A percentile compares a stretch with the other conserved stretches of the same genome.
Evolutionary conservation across 2,888 invertebrate genomes (phyloP).

Genomic region (Bombylius discolor): DNA sequence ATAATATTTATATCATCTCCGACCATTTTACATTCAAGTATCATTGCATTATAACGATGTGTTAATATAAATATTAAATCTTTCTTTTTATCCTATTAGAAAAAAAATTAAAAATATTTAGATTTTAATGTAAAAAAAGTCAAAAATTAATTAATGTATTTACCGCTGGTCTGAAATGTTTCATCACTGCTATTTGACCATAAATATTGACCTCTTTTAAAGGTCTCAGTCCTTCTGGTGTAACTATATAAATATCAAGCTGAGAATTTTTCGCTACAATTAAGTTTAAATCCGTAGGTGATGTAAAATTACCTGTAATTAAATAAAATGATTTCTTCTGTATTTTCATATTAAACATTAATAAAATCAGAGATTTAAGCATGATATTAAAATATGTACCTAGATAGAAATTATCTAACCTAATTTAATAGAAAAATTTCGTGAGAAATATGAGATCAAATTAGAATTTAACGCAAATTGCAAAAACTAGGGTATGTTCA

Average conservation of each 20-base stretch:
- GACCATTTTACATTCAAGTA: slow-evolving; percentile 71
- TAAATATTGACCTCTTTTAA: slow-evolving; percentile 91
- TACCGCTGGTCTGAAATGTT: slow-evolving; percentile 83
- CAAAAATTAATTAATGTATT: slow-evolving; percentile 20
- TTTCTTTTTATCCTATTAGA: slow-evolving; percentile 66
- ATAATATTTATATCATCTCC: slow-evolving; percentile 81
- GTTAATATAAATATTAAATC: slow-evolving; percentile 90
- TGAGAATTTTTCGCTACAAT: slow-evolving; percentile 90
- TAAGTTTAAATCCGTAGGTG: slow-evolving; percentile 83
- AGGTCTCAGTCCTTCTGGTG: slow-evolving; percentile 88
- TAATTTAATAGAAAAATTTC: no score
- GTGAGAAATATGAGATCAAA: no score
- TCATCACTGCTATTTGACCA: slow-evolving; percentile 89
- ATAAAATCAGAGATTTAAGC: no score
- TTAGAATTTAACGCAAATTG: no score
- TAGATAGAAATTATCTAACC: no score
- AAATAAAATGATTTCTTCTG: slow-evolving; percentile 3
- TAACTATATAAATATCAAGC: slow-evolving; percentile 88
- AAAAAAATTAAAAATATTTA: background rate
- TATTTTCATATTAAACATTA: no score
- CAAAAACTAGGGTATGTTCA: no score
- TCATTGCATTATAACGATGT: slow-evolving; percentile 91
- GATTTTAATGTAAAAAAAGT: background rate
- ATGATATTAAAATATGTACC: no score
- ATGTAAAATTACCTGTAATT: slow-evolving; percentile 84